These are phyloP conservation scores for Drosophila paracracens DNA, from an alignment of 2,888 invertebrate genomes.

Conservation along the genomic window DNA sequence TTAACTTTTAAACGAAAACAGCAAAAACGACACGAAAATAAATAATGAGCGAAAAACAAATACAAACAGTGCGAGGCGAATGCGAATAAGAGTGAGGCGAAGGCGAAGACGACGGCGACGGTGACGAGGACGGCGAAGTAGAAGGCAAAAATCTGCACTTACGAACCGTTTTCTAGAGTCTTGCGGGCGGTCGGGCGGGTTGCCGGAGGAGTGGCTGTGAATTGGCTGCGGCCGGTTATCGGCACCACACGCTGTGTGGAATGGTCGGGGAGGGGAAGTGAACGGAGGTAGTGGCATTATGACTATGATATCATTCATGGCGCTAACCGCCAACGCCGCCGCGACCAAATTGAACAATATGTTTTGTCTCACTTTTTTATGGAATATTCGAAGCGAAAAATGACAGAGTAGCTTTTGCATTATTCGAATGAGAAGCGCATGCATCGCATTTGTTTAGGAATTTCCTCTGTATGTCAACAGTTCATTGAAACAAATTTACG, in stretches of 20 bases:
- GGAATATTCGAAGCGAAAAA: slow-evolving; percentile 43
- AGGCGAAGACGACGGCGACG: slow-evolving; percentile 1
- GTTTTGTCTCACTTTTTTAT: slow-evolving; percentile 40
- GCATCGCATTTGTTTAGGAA: slow-evolving; percentile 8
- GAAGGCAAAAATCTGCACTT: slow-evolving; percentile 62
- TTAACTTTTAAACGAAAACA: slow-evolving; percentile 81
- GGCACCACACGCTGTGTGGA: slow-evolving; percentile 20
- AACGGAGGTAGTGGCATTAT: slow-evolving; percentile 39
- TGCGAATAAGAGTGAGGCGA: slow-evolving; percentile 51
- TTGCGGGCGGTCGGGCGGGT: slow-evolving; percentile 18
- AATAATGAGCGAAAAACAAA: slow-evolving; percentile 77
- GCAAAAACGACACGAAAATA: slow-evolving; percentile 77
- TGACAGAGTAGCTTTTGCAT: slow-evolving; percentile 52
- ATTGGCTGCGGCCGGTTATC: slow-evolving; percentile 54
- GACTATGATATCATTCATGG: slow-evolving; percentile 73
- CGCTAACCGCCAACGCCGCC: slow-evolving; percentile 50
- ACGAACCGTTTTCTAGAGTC: slow-evolving; percentile 58
- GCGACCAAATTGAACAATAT: slow-evolving; percentile 59
- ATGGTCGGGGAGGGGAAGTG: neutral
- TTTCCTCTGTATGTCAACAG: slow-evolving; percentile 11
- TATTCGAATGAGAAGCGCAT: slow-evolving; percentile 24
- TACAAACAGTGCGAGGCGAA: slow-evolving; percentile 56
- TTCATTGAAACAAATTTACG: neutral
- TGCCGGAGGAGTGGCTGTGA: slow-evolving; percentile 41
- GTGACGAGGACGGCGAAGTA: slow-evolving; percentile 9